Evolutionary conservation across 1,140 invertebrate species (phyloP).

Genomic region (Cyrtorhinus lividipennis): DNA sequence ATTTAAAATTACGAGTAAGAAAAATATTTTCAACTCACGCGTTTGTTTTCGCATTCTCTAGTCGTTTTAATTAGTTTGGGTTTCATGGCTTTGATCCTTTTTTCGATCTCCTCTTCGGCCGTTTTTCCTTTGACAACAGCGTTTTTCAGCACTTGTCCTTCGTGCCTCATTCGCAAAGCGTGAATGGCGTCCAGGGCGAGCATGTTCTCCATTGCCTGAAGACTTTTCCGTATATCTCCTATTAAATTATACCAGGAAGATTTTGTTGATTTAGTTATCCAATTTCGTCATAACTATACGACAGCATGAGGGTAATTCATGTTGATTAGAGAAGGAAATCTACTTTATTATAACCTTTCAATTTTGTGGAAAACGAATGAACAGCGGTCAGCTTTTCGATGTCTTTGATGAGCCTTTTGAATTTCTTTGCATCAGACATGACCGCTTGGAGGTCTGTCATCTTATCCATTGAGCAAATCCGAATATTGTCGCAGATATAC

Average conservation of each 20-base stretch:
- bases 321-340: too few species aligned
- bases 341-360: too few species aligned
- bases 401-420: neutral
- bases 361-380: neutral
- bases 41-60: neutral
- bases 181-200: neutral
- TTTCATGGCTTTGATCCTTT: neutral
- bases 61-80: neutral
- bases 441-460: neutral
- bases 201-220: neutral
- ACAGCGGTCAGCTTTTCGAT: neutral
- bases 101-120: neutral
- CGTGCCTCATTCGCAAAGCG: neutral
- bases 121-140: constrained; percentile 1
- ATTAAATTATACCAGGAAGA: too few species aligned
- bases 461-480: neutral
- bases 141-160: neutral
- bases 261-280: too few species aligned
- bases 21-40: neutral
- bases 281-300: too few species aligned
- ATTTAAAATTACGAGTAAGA: too few species aligned
- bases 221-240: neutral
- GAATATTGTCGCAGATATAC: neutral
- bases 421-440: neutral
- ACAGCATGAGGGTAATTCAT: too few species aligned